Percentiles rank a stretch among this genome's conserved stretches.
Conservation (phyloP, 2,888 invertebrate genomes). For the Aleiodes alternator region DNA sequence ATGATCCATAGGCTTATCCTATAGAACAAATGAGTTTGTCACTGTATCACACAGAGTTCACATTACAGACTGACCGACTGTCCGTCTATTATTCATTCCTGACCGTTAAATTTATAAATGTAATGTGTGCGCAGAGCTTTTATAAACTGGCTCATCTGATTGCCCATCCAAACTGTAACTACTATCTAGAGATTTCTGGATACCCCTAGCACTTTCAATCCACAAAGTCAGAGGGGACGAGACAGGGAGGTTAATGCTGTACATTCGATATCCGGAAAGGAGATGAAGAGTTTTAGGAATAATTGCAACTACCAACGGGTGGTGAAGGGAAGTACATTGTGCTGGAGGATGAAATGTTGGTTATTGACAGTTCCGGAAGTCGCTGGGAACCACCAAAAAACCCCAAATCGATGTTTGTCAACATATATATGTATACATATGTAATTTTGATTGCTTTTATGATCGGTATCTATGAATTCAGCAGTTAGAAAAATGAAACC, state of each 20-base stretch:
- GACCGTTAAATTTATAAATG: neutral
- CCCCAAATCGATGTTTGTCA: constrained; percentile 32
- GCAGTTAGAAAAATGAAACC: no score
- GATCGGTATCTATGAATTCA: neutral
- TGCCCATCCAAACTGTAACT: neutral
- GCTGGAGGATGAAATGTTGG: constrained; percentile 39
- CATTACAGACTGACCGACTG: constrained; percentile 69
- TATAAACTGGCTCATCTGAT: constrained; percentile 11
- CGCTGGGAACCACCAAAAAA: constrained; percentile 28
- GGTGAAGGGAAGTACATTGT: constrained; percentile 16
- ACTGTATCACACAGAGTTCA: constrained; percentile 67
- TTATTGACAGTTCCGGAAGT: constrained; percentile 30
- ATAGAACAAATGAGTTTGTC: constrained; percentile 58
- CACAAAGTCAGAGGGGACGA: neutral
- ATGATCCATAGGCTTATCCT: constrained; percentile 57
- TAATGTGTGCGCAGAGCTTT: neutral
- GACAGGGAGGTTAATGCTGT: constrained; percentile 34
- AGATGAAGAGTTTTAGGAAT: constrained; percentile 51
- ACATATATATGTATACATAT: constrained; percentile 36
- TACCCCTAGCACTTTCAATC: neutral
- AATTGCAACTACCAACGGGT: constrained; percentile 47
- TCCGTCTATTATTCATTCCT: constrained; percentile 19
- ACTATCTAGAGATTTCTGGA: constrained; percentile 14
- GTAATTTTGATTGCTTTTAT: constrained; percentile 8
- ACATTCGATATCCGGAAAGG: constrained; percentile 54